Conservation (phyloP, 1,140 invertebrate species). For the Trissolcus basalis region DNA sequence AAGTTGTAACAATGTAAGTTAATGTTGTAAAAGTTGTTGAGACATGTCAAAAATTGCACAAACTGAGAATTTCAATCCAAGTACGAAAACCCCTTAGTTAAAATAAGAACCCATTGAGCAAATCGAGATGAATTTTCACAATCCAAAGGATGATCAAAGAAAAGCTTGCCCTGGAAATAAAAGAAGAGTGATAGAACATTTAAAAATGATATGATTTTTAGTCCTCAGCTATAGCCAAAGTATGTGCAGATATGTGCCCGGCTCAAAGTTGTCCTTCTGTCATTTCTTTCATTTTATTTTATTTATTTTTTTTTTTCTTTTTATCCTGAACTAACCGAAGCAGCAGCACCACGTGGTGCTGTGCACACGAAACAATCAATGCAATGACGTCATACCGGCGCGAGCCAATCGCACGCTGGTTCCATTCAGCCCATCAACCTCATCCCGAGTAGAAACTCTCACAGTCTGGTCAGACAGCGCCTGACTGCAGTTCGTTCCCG, state of each 20-base stretch:
- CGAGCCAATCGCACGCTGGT: constrained; percentile 68
- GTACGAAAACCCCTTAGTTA: no score
- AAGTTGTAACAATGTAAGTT: no score
- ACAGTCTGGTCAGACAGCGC: constrained; percentile 69
- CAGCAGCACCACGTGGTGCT: constrained; percentile 70
- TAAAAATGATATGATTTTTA: no score
- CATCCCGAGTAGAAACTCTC: constrained; percentile 63
- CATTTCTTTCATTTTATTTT: constrained; percentile 12
- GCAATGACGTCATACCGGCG: constrained; percentile 71
- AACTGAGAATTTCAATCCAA: no score
- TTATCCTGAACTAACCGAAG: constrained; percentile 25
- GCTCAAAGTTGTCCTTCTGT: constrained; percentile 20
- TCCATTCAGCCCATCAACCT: constrained; percentile 72
- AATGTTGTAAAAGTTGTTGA: no score
- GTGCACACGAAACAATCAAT: constrained; percentile 74
- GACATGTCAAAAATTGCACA: no score
- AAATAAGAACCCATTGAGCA: no score
- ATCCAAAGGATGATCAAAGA: no score
- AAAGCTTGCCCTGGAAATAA: no score
- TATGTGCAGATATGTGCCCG: constrained; percentile 26
- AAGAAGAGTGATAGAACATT: no score
- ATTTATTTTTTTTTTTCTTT: constrained; percentile 16
- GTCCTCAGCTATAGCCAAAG: neutral
- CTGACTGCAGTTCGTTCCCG: constrained; percentile 74
- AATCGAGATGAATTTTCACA: no score